Evolutionary conservation across 2,113 vertebrate genomes (phyloP).

Genomic region (Rhinolophus sinicus): DNA sequence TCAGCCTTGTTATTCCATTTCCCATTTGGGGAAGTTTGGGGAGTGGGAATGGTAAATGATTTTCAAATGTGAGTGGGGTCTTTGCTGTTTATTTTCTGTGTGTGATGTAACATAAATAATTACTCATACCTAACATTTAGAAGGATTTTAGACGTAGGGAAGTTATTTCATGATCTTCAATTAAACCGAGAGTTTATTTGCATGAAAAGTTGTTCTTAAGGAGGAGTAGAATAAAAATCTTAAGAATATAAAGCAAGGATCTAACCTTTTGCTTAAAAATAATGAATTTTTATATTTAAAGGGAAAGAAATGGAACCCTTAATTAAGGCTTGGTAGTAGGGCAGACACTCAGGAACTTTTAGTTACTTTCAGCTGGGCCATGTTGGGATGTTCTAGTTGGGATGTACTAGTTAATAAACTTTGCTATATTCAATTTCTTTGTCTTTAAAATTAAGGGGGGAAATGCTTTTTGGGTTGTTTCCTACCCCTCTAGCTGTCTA

Average conservation of each 20-base stretch:
- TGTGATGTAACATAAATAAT: conserved; percentile 23
- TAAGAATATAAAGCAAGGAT: background rate
- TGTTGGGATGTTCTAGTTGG: background rate
- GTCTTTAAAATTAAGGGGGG: background rate
- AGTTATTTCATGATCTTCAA: conserved; percentile 29
- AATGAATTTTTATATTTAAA: background rate
- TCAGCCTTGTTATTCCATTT: conserved; percentile 68
- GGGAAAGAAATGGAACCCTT: background rate
- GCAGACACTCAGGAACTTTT: background rate
- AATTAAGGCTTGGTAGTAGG: background rate
- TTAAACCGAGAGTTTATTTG: conserved; percentile 35
- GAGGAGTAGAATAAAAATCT: background rate
- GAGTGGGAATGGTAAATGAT: conserved; percentile 55
- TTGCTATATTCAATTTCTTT: background rate
- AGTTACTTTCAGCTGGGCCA: background rate
- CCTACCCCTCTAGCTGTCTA: background rate
- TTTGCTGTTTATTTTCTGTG: conserved; percentile 44
- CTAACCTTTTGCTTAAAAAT: conserved; percentile 44
- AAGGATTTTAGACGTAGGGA: background rate
- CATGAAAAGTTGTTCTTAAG: conserved; percentile 14
- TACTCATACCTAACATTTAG: conserved; percentile 1
- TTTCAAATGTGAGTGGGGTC: conserved; percentile 51
- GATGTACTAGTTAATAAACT: background rate
- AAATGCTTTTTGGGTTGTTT: background rate
- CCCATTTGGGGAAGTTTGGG: conserved; percentile 34